These are phyloP conservation scores for Leptosomus discolor DNA, from an alignment of 2,113 vertebrate genomes.

Conservation along the genomic window DNA sequence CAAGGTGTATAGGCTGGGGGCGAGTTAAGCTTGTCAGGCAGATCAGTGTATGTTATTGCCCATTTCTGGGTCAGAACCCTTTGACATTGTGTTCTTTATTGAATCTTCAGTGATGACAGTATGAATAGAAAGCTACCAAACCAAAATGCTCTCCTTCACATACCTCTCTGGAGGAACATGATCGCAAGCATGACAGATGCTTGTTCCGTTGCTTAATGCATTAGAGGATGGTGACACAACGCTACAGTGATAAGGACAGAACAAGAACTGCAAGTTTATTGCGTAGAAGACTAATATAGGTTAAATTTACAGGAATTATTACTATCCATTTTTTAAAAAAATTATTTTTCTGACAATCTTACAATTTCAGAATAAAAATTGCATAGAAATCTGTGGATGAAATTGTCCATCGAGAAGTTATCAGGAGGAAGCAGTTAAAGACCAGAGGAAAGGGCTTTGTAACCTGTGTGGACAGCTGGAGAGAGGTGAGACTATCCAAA, in stretches of 20 bases:
- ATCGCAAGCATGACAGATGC: not conserved
- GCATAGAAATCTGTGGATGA: not conserved
- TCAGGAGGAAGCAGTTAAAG: not conserved
- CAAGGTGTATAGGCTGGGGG: not conserved
- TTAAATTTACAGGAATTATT: not conserved
- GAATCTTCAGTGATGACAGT: not conserved
- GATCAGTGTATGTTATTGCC: not conserved
- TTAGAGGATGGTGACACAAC: not conserved
- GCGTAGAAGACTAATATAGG: not conserved
- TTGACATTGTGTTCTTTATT: not conserved
- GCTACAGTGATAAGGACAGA: not conserved
- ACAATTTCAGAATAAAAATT: not conserved
- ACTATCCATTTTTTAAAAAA: rapidly evolving
- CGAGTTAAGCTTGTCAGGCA: not conserved
- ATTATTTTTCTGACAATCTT: not conserved
- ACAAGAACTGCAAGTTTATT: not conserved
- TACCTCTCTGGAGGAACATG: not conserved
- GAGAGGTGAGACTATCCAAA: not conserved
- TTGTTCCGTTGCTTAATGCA: not conserved
- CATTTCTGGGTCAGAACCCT: not conserved
- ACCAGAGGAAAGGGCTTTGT: not conserved
- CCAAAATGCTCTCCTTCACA: not conserved
- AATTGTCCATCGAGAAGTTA: not conserved
- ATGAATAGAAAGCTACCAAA: not conserved
- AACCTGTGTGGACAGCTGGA: not conserved